Base-by-base conservation (phyloP, 1,140 invertebrate genomes). In the Nebria ingens region DNA sequence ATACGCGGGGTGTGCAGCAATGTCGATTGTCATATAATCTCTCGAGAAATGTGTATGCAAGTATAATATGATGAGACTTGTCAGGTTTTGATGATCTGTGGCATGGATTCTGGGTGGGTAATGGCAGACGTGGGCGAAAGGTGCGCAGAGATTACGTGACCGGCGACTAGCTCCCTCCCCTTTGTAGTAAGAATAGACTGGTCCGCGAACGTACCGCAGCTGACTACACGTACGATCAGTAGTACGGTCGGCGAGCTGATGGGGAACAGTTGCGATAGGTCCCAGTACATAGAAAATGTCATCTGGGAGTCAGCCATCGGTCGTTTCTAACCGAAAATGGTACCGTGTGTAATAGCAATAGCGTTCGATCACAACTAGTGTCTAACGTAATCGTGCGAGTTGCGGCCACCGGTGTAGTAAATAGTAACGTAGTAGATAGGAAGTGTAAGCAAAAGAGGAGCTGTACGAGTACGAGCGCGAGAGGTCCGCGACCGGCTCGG, bases 141-240 rank as follows among this genome's bases (percentile, higher is more conserved):
- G 51, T 45, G 2, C 38, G 29, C 56, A 34, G 40, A 19, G 52
- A 51, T 34, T 34, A n/a, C 29, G 19, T 55, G 15, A 55, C 15
- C 6, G 6, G 21, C 11, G 17, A 38, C 13, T 38, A 19, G 53
- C 51, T 55, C 56, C 55, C 50, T 57, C 62, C 65, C 62, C 60
- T 58, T 22, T 52, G 59, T 67, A 64, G 66, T 66, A 64, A 62
- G 57, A 67, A 61, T 70, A 59, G 64, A 64, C 59, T 58, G 40
- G 55, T 55, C 59, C 53, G 51, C 29, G 57, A 60, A 61, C 64
- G 59, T 59, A 63, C 58, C 58, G 64, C 64, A 64, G 62, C 62
- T 64, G 62, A 64, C 64, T 64, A 53, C 52, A 61, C 62, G 62
- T 64, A 64, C 62, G 62, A 56, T 62, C 59, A 59, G 58, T 58